Evolutionary conservation across 2,888 invertebrate genomes (phyloP).

Genomic region (Dryocosmus kuriphilus): DNA sequence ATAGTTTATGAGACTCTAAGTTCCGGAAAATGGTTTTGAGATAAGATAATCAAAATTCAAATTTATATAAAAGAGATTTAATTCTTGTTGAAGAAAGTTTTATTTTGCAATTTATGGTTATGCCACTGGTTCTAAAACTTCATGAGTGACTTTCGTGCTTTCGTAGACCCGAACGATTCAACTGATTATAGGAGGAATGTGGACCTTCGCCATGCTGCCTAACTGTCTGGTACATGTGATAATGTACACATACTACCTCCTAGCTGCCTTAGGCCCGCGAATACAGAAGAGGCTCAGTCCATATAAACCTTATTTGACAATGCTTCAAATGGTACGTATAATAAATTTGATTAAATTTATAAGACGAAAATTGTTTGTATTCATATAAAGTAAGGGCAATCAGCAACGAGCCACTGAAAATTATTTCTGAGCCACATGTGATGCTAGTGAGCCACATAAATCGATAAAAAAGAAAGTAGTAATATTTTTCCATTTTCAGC

Average conservation of each 20-base stretch:
- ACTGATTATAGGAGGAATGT: conserved; percentile 80
- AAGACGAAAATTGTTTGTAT: neutral
- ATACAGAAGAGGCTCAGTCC: conserved; percentile 80
- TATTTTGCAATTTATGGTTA: conserved; percentile 12
- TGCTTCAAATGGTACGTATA: conserved; percentile 83
- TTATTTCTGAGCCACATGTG: too few species aligned
- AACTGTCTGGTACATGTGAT: conserved; percentile 85
- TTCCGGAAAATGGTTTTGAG: neutral
- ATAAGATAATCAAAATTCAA: neutral
- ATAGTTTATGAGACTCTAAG: neutral
- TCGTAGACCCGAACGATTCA: neutral
- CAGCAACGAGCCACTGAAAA: too few species aligned
- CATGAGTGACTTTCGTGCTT: conserved; percentile 6
- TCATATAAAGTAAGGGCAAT: too few species aligned
- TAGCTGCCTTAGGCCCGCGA: conserved; percentile 82
- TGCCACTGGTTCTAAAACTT: neutral
- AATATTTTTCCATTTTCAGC: too few species aligned
- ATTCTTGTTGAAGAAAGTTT: conserved; percentile 2
- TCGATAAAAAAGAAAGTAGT: too few species aligned
- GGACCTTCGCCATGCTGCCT: conserved; percentile 82
- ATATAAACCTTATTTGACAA: conserved; percentile 81
- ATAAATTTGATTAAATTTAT: conserved; percentile 43
- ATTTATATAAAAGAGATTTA: neutral
- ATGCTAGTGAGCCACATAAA: too few species aligned
- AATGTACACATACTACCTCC: conserved; percentile 88